Base-by-base conservation (phyloP, 1,140 invertebrate genomes). In the Pararge aegeria region DNA sequence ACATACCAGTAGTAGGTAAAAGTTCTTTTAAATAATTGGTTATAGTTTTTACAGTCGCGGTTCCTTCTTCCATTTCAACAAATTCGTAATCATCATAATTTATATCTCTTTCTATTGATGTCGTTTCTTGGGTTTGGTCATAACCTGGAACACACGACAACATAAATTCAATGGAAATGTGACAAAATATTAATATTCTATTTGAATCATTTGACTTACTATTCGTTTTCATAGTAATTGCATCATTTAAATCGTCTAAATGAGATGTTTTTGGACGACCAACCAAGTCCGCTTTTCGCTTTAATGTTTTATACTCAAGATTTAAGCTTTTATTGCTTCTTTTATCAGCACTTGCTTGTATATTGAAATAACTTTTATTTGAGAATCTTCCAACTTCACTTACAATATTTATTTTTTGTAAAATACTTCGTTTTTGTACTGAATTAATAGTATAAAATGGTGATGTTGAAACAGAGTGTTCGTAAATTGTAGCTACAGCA, bases 241-340 rank as follows among this genome's bases (percentile, higher is more conserved):
- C 10, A 30, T 75, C 60, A 38, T 64, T 75, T 20, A 86, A 56
- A 6, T 88, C 78, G 50, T 83, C 75, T 18, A 84, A 66, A 48
- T 82, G 68, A 52, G 84, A 85, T 13, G 78, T 29, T 68, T 80
- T 83, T 9, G 73, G 77, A 67, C 84, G 67, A 40, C 78, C 80
- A 29, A 87, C 54, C 5, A 78, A 42, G 42, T 65, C 67, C 12
- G 51, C 44, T 69, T 63, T 73, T 58, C 64, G 64, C 50, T 61
- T 63, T 10, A 18, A 16, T 46, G 51, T 55, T 42, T 61, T 50
- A n/a, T 56, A 51, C 18, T 38, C 64, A 60, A 54, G 57, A 61
- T 20, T 50, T 1, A 20, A 20, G 20, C 29, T 49, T 67, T 37
- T 13, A 38, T 27, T 48, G 19, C 12, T 49, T 15, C 29, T 21